Evolutionary conservation across 2,888 invertebrate genomes (phyloP), one percentile per base, ranked within the genome.

Genomic region (Sisyra terminalis): DNA sequence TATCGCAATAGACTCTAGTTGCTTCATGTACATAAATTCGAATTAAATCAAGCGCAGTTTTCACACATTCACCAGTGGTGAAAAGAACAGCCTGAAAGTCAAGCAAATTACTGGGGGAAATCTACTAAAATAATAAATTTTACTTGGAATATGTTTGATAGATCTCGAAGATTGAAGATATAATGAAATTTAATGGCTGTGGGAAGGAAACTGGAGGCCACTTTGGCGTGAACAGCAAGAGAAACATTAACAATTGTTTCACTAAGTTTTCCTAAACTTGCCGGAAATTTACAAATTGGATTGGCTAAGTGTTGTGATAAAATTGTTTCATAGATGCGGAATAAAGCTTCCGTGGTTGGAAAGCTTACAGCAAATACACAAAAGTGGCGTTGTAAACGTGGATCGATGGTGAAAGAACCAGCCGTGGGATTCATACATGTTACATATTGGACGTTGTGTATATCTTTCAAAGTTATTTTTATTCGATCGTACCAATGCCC

Each of bases 391-490:
- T 93, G 92, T 10, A 96, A 67, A 30, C 94, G 71, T 1, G 90
- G 77, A 65, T 93, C 85, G 44, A 94, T 92, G 13, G 88, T 89
- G 58, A 94, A 94, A 43, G 88, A 89, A 14, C 94, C 94, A 11
- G 93, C 87, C 0, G 92, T 90, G 0, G 94, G 94, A 63, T 94
- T 94, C 94, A 96, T 94, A 59, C 88, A 88, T 1, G 92, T 83
- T 13, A 93, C 79, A 59, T 92, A 93, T 67, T 93, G 93, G 34
- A 89, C 86, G 57, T 92, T 88, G 52, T 85, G 82, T 52, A 94
- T 87, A 46, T 94, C 93, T 58, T 90, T 93, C 9, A 93, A 59
- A 0, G 79, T 69, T 46, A 94, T 66, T 57, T 92, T 93, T 38
- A 73, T 66, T 44, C 93, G 67, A 57, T 96, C 94, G 57, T 94